A percentile compares a stretch with the other conserved stretches of the same genome.
Conservation (phyloP, 2,888 invertebrate genomes). For the Drosophila stalkeri region DNA sequence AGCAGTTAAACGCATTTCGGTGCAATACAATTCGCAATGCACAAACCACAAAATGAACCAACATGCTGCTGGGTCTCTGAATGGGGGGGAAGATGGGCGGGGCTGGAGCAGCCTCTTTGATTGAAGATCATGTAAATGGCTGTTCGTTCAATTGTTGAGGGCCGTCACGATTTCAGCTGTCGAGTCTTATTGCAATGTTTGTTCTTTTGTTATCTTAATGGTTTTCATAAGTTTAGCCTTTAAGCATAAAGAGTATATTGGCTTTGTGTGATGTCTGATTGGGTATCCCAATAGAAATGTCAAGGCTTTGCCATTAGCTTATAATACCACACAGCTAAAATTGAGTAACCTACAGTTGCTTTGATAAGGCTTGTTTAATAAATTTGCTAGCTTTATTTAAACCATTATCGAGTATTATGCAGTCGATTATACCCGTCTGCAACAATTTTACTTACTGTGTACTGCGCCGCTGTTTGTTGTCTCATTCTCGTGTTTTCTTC, state of each 20-base stretch:
- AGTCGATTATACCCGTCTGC: not conserved
- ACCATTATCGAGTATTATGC: not conserved
- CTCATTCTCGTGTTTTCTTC: constrained; percentile 22
- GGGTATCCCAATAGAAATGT: not conserved
- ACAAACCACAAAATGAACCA: constrained; percentile 35
- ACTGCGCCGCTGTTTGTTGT: constrained; percentile 24
- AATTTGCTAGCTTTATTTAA: not conserved
- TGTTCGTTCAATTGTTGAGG: constrained; percentile 56
- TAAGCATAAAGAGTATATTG: not conserved
- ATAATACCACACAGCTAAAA: not conserved
- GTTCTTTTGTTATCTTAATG: constrained; percentile 58
- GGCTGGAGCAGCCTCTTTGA: constrained; percentile 24
- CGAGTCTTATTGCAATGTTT: constrained; percentile 42
- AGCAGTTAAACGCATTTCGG: constrained; percentile 19
- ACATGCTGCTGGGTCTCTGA: not conserved
- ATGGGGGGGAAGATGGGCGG: not conserved
- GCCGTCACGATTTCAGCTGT: constrained; percentile 61
- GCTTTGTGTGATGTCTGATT: not conserved
- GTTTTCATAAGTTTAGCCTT: constrained; percentile 23
- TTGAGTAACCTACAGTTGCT: not conserved
- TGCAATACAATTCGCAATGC: constrained; percentile 24
- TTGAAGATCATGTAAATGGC: constrained; percentile 62
- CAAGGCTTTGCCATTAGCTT: not conserved
- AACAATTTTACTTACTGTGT: not conserved
- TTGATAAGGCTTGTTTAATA: not conserved